Evolutionary conservation across 2,888 invertebrate species (phyloP), one percentile per base, ranked within the genome.

Genomic region (Auanema sp.): DNA sequence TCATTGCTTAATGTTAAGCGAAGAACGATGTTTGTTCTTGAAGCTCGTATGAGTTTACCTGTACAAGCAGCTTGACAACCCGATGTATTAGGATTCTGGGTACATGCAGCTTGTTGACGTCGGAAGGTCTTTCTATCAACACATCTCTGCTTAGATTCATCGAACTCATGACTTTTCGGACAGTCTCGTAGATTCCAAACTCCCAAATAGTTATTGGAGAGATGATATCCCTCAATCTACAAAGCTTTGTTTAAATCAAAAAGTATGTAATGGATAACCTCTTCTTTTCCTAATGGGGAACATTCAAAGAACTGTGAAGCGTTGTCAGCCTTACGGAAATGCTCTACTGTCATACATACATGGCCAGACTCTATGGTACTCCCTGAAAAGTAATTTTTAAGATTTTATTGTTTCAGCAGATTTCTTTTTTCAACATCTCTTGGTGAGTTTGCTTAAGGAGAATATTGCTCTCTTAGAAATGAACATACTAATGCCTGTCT

Each of bases 311-410:
- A 77, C 25, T 68, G 65, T 12, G 71, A 65, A 11, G 66, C 66
- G 53, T 79, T 74, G 14, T 71, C 70, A 14, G 77, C 73, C 10
- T 70, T 59, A 44, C 69, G 65, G 55, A 79, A 69, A 50, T 66
- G 71, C 59, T 80, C 80, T 3, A 80, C 77, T 14, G 80, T 80
- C 80, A 80, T 80, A 54, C 80, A 79, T n/a, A 78, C 72, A 57
- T 71, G 64, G 0, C 76, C 76, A 42, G 64, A 25, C 6, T 52
- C 33, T 11, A 60, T 52, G 18, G 56, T 18, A 11, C 43, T 43
- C 12, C 14, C 65, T 65, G 51, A 52, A 65, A 60, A 8, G n/a
- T 24, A 52, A 6, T 52, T 52, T 24, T 52, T 47, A 5, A 0
- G 8, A 47, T 47, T 47, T 21, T 47, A 47, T 0, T 47, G 16